A percentile compares a stretch with the other conserved stretches of the same genome.
phyloP scores from a whole-genome alignment of 2,797 vertebrate genomes.

The Tokudaia tokunoshimensis region DNA sequence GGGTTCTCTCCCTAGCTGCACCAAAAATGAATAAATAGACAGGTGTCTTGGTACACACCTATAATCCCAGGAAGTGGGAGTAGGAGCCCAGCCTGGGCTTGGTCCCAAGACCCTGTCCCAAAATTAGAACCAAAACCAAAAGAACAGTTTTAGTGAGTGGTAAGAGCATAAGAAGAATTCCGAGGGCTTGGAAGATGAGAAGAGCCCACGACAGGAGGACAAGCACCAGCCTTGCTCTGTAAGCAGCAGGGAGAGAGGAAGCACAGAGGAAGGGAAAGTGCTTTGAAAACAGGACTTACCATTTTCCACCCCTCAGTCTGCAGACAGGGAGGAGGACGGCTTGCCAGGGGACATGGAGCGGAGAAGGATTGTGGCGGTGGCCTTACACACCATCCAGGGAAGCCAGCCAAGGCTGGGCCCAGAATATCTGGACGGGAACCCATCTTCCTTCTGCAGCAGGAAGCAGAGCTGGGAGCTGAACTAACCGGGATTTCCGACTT shows the following conservation, averaged over 20 bases:
- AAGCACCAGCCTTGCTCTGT: neutral
- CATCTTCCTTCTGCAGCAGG: conserved; percentile 79
- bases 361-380: conserved; percentile 64
- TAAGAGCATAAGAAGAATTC: neutral
- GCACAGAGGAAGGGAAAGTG: neutral
- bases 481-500: conserved; percentile 83
- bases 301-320: neutral
- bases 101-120: neutral
- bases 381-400: conserved; percentile 71
- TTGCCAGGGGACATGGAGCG: neutral
- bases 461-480: conserved; percentile 73
- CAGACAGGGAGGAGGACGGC: neutral
- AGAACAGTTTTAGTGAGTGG: neutral
- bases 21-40: neutral
- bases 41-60: neutral
- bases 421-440: conserved; percentile 80
- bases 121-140: neutral
- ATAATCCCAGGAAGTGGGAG: neutral
- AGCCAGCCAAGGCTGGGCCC: conserved; percentile 75
- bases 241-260: neutral
- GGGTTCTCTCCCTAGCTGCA: neutral
- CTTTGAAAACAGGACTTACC: neutral
- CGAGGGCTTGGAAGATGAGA: neutral
- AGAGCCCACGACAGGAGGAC: neutral
- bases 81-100: neutral